phyloP scores from a whole-genome alignment of 2,797 vertebrate species.

The Rhabdophis nuchalis region DNA sequence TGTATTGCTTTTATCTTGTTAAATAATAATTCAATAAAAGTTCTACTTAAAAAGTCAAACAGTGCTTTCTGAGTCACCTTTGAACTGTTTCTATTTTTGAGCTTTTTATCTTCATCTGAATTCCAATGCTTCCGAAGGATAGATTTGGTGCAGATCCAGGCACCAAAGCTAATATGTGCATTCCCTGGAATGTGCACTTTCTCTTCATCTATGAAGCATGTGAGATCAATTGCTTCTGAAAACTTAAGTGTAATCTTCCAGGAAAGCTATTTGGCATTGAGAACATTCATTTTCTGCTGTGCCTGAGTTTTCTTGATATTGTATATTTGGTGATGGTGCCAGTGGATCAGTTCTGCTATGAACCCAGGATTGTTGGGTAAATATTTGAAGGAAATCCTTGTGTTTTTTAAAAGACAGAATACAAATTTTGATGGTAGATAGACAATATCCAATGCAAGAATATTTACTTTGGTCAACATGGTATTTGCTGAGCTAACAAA shows the following conservation, averaged over 20 bases:
- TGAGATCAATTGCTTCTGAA: background rate
- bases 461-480: background rate
- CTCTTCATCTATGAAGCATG: background rate
- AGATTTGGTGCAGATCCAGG: background rate
- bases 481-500: conserved; percentile 3
- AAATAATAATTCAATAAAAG: background rate
- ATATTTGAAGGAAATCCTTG: background rate
- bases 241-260: background rate
- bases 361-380: background rate
- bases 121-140: background rate
- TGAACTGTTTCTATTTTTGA: background rate
- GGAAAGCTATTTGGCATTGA: background rate
- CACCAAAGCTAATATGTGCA: background rate
- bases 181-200: background rate
- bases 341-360: background rate
- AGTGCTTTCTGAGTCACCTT: background rate
- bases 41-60: background rate
- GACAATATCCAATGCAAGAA: background rate
- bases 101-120: background rate
- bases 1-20: background rate
- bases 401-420: background rate
- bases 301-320: background rate
- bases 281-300: background rate
- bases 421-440: background rate
- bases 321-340: background rate